Conservation (phyloP, 2,113 vertebrate species). For the Hystrix brachyura region DNA sequence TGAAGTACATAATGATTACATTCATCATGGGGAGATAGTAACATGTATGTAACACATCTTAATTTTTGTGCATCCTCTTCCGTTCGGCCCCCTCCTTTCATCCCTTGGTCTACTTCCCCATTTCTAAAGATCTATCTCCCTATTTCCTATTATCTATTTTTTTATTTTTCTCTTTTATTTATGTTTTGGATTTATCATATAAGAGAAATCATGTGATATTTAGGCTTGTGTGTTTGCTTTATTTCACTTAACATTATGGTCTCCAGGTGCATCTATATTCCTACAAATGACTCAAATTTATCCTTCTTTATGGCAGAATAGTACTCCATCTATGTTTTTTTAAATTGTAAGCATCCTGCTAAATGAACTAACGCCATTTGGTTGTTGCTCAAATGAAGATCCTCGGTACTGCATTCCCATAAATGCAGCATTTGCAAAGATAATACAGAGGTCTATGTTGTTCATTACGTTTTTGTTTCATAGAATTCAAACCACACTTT, state of each 20-base stretch:
- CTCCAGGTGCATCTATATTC: background rate
- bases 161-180: background rate
- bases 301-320: background rate
- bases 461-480: background rate
- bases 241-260: background rate
- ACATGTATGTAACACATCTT: background rate
- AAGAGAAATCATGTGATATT: background rate
- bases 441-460: background rate
- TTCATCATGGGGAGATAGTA: background rate
- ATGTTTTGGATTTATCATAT: background rate
- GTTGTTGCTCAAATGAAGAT: background rate
- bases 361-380: background rate
- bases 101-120: background rate
- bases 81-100: too few relatives aligned
- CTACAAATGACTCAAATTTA: background rate
- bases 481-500: background rate
- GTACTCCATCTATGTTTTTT: background rate
- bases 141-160: background rate
- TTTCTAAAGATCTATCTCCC: background rate
- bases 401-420: background rate
- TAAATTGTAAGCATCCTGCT: background rate
- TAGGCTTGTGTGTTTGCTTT: background rate
- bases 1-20: background rate
- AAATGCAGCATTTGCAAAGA: background rate
- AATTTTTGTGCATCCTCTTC: background rate